Percentiles rank a stretch among this genome's conserved stretches.
Evolutionary conservation across 1,140 invertebrate species (phyloP).

Genomic region (Cheumatopsyche charites): DNA sequence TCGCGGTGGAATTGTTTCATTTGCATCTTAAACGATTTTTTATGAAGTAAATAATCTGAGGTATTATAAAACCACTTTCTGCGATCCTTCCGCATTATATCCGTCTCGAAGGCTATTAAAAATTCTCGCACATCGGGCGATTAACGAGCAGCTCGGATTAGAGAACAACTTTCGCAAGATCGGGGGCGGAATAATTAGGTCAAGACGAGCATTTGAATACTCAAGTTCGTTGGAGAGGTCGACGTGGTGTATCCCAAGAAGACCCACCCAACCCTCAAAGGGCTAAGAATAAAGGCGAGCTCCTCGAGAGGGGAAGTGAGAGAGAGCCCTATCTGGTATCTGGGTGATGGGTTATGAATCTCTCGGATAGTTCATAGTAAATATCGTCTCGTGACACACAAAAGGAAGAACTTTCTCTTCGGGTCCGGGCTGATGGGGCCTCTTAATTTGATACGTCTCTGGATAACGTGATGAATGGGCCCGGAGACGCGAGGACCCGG

Average conservation of each 20-base stretch:
- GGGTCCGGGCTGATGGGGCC: conserved; percentile 14
- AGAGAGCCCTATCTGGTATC: conserved; percentile 12
- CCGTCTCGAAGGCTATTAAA: neutral
- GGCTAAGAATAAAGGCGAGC: too few species aligned
- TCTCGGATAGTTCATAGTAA: conserved; percentile 22
- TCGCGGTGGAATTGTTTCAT: too few species aligned
- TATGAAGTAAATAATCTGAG: neutral
- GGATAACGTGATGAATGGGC: conserved; percentile 27
- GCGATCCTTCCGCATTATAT: too few species aligned
- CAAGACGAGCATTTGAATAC: neutral
- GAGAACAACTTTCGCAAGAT: neutral
- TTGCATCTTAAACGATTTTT: too few species aligned
- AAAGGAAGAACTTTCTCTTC: conserved; percentile 18
- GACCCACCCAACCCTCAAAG: neutral
- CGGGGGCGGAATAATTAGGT: conserved; percentile 23
- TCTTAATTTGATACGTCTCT: conserved; percentile 24
- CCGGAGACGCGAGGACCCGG: neutral
- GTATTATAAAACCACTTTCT: too few species aligned
- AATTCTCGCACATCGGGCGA: neutral
- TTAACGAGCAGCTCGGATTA: neutral
- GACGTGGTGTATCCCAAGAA: neutral
- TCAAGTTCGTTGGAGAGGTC: neutral
- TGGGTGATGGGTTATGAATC: conserved; percentile 24
- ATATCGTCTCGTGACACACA: conserved; percentile 16
- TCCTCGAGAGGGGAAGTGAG: neutral